Percentiles rank a stretch among this genome's conserved stretches.
Conservation (phyloP, 2,888 invertebrate species). For the Xestia rhomboidea region DNA sequence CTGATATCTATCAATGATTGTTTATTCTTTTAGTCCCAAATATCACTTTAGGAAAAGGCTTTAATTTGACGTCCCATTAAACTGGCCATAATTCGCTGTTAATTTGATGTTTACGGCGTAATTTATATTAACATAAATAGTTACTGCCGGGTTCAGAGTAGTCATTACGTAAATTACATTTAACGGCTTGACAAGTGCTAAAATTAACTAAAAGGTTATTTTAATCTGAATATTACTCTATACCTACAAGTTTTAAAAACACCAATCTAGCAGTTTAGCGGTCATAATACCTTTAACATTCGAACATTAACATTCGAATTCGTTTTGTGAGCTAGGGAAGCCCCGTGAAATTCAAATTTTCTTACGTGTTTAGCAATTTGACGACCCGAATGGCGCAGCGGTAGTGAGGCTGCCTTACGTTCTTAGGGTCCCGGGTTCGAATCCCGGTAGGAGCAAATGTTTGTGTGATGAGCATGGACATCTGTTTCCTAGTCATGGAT, state of each 20-base stretch:
- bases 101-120: conserved; percentile 8
- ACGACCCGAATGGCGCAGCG: too few relatives aligned
- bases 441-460: too few relatives aligned
- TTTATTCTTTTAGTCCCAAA: conserved; percentile 11
- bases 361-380: too few relatives aligned
- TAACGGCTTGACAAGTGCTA: not conserved
- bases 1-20: conserved; percentile 22
- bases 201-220: not conserved
- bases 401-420: too few relatives aligned
- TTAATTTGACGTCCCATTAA: conserved; percentile 12
- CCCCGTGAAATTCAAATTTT: too few relatives aligned
- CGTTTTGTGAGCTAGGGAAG: not conserved
- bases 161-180: conserved; percentile 23
- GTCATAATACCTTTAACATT: not conserved
- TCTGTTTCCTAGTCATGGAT: too few relatives aligned
- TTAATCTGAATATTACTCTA: not conserved
- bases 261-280: not conserved
- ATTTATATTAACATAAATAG: conserved; percentile 21
- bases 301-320: not conserved
- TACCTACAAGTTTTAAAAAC: not conserved
- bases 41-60: conserved; percentile 6
- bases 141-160: not conserved
- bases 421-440: too few relatives aligned
- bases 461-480: too few relatives aligned
- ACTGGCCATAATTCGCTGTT: not conserved